Base-by-base conservation (phyloP, 1,140 invertebrate genomes). In the Rhopalosiphum maidis region DNA sequence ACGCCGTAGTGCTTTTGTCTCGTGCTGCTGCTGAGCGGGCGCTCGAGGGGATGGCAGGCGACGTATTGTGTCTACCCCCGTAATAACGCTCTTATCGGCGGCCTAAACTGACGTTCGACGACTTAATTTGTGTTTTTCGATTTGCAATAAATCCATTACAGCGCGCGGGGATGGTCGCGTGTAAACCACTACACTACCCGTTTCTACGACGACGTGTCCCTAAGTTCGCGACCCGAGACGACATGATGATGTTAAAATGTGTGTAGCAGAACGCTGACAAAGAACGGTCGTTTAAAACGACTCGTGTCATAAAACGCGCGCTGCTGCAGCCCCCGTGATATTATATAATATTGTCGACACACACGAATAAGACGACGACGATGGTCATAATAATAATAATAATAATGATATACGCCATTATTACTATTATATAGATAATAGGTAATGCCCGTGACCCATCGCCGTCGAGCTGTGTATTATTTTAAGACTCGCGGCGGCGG, bases 391-490 rank as follows among this genome's bases (percentile, higher is more conserved):
- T 68, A n/a, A n/a, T 68, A 68, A 54, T 54, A 54, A 68, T n/a
- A n/a, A 4, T n/a, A 83, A 83, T 83, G 60, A 68, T 68, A 77
- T 18, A 18, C 60, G 30, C 60, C 30, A 68, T 68, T 68, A 68
- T 68, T 60, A 60, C 30, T 55, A 55, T 54, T 25, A 60, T n/a
- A n/a, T 77, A n/a, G 60, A 77, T 77, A n/a, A 77, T 77, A 77
- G 30, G 60, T 77, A 46, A 87, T 43, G 85, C 43, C 85, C 41
- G 25, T 87, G 85, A 87, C 85, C 85, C 85, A 30, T 87, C 77
- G 77, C 35, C 77, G 77, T 37, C 85, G 82, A 37, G 60, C 60
- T 77, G 60, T n/a, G 23, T 77, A 77, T 77, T 41, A 83, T 83
- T 41, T 83, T 83, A 41, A 51, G 46, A 89, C 48, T 35, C 48